Evolutionary conservation across 2,113 vertebrate species (phyloP).

Genomic region (Daboia siamensis): DNA sequence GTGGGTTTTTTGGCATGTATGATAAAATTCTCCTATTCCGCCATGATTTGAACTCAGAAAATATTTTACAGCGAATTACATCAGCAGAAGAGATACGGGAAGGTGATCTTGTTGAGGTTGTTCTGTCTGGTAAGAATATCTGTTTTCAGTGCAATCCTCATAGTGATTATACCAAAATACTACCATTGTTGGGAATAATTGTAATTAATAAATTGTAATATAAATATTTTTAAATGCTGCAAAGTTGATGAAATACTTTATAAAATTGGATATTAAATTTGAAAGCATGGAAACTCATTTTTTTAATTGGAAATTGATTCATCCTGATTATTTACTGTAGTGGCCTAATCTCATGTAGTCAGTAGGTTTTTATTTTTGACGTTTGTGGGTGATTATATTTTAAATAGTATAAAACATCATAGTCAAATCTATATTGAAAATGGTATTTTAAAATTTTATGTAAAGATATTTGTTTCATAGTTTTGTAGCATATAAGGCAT

Average conservation of each 20-base stretch:
- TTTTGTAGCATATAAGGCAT: background rate
- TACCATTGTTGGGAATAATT: background rate
- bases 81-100: constrained; percentile 94
- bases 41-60: constrained; percentile 92
- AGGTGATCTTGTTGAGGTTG: constrained; percentile 95
- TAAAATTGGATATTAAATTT: background rate
- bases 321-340: background rate
- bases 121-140: constrained; percentile 84
- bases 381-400: background rate
- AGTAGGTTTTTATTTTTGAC: background rate
- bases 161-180: background rate
- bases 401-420: background rate
- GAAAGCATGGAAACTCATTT: background rate
- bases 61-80: constrained; percentile 94
- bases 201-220: background rate
- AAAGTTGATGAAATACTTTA: background rate
- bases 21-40: constrained; percentile 98
- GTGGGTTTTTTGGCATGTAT: constrained; percentile 98
- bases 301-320: background rate
- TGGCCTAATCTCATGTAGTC: background rate
- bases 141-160: background rate
- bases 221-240: background rate
- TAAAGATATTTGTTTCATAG: background rate
- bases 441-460: background rate
- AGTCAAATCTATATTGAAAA: background rate